These are phyloP conservation scores for Adrianichthys oophorus DNA, from an alignment of 2,797 vertebrate genomes.

Conservation along the genomic window DNA sequence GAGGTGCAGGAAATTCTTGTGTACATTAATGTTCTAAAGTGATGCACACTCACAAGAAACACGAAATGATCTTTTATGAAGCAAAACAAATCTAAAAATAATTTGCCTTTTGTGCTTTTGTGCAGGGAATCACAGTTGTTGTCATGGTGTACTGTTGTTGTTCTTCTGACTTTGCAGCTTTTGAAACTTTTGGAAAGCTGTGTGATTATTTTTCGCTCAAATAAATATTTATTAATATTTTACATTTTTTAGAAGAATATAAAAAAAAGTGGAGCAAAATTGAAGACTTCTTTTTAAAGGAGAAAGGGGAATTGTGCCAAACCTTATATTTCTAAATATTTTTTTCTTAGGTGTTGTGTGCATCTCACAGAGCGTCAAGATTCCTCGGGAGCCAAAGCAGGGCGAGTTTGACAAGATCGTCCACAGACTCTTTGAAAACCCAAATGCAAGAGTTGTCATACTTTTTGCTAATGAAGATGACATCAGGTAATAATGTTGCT, in stretches of 20 bases:
- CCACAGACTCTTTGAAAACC: constrained; percentile 90
- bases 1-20: constrained; percentile 20
- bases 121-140: neutral
- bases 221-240: too few species aligned
- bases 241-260: too few species aligned
- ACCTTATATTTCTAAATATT: constrained; percentile 10
- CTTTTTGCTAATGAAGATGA: constrained; percentile 98
- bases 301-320: neutral
- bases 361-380: constrained; percentile 96
- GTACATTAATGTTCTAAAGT: constrained; percentile 13
- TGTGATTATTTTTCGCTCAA: too few species aligned
- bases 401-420: constrained; percentile 97
- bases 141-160: neutral
- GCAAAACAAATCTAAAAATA: constrained; percentile 17
- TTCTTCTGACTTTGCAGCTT: too few species aligned
- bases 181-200: too few species aligned
- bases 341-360: constrained; percentile 87
- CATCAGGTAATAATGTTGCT: constrained; percentile 83
- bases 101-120: neutral
- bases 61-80: constrained; percentile 11
- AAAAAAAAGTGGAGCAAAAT: too few species aligned
- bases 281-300: neutral
- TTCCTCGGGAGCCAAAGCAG: constrained; percentile 89
- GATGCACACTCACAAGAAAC: constrained; percentile 21
- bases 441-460: constrained; percentile 91